Evolutionary conservation across 1,140 invertebrate genomes (phyloP).

Genomic region (Onthophagus taurus): DNA sequence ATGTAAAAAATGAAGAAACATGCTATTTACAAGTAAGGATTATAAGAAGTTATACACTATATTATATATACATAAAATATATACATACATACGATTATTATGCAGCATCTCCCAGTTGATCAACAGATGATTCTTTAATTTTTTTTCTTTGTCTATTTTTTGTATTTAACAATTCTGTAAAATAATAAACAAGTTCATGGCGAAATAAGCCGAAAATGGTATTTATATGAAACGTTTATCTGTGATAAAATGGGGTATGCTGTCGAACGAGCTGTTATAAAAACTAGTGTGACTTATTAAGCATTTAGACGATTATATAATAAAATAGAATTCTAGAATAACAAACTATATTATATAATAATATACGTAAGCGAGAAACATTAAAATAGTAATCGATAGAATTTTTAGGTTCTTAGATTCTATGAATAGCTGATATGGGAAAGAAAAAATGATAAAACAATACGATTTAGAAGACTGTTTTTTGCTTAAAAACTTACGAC

Average conservation of each 20-base stretch:
- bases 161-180: constrained; percentile 6
- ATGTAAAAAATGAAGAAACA: too few species aligned
- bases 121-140: constrained; percentile 4
- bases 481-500: constrained; percentile 25
- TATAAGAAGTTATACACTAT: constrained; percentile 31
- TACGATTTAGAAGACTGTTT: constrained; percentile 33
- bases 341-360: constrained; percentile 12
- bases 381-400: constrained; percentile 5
- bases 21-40: constrained; percentile 29
- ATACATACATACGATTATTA: constrained; percentile 9
- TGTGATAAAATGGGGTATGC: constrained; percentile 10
- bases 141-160: constrained; percentile 5
- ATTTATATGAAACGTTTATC: constrained; percentile 6
- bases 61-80: constrained; percentile 12
- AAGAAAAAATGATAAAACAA: too few species aligned
- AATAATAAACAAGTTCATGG: too few species aligned
- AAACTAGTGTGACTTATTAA: constrained; percentile 13
- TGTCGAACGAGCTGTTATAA: constrained; percentile 14
- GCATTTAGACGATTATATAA: constrained; percentile 13
- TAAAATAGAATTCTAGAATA: constrained; percentile 14
- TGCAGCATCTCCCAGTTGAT: constrained; percentile 10
- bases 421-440: constrained; percentile 10
- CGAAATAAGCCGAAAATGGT: too few species aligned
- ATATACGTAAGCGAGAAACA: constrained; percentile 15
- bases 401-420: constrained; percentile 8